Conservation (phyloP, 1,140 invertebrate genomes). For the Pectinophora gossypiella region DNA sequence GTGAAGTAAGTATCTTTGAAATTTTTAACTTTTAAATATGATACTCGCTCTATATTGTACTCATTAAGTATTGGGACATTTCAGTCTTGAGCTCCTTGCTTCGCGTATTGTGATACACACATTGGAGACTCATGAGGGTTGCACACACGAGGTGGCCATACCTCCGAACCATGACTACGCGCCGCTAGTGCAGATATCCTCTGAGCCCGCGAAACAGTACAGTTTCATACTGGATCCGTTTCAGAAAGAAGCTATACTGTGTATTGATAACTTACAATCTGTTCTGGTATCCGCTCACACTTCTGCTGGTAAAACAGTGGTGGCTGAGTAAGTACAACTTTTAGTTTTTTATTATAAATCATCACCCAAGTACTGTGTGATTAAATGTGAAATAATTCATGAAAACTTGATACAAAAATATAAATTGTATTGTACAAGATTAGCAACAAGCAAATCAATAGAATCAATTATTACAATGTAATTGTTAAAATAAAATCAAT, state of each 20-base stretch:
- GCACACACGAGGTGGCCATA: constrained; percentile 94
- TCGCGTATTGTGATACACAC: constrained; percentile 89
- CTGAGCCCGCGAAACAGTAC: constrained; percentile 93
- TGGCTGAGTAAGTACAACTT: constrained; percentile 97
- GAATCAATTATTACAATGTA: no score
- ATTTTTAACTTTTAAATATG: no score
- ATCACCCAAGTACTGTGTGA: no score
- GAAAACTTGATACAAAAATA: no score
- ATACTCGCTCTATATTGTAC: no score
- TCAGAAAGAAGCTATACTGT: constrained; percentile 97
- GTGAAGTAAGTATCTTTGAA: constrained; percentile 62
- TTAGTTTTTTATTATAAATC: no score
- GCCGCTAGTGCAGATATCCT: constrained; percentile 78
- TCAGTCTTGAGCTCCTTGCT: constrained; percentile 77
- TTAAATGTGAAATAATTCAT: no score
- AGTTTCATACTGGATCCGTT: constrained; percentile 98
- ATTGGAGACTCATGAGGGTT: constrained; percentile 91
- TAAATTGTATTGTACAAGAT: no score
- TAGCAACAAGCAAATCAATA: no score
- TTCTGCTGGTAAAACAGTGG: constrained; percentile 99
- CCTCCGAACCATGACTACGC: constrained; percentile 90
- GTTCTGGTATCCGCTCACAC: constrained; percentile 99
- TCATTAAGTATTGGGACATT: no score
- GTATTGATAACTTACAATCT: constrained; percentile 98
- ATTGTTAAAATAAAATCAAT: no score